Percentiles rank a stretch among this genome's conserved stretches.
Conservation (phyloP, 2,113 vertebrate species). For the Spea multiplicata region DNA sequence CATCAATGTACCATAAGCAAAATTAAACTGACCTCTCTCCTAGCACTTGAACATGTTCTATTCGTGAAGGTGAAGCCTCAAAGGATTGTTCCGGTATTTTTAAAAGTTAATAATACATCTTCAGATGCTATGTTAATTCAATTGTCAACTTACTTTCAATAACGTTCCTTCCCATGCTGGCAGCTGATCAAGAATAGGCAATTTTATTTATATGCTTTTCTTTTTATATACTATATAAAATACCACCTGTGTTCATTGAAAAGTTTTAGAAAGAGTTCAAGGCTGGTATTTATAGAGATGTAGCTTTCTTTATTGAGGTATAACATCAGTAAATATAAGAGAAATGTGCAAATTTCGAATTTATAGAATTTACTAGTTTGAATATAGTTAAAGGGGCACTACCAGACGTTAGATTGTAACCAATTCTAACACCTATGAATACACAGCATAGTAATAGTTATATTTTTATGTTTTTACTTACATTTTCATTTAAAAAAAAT, state of each 20-base stretch:
- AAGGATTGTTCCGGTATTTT: conserved; percentile 19
- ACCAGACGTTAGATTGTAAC: too few species aligned
- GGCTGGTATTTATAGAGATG: neutral
- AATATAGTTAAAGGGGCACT: too few species aligned
- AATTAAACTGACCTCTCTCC: conserved; percentile 63
- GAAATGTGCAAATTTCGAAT: too few species aligned
- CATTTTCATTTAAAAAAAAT: too few species aligned
- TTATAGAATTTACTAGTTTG: too few species aligned
- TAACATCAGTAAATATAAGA: too few species aligned
- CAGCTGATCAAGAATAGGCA: conserved; percentile 29
- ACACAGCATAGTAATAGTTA: too few species aligned
- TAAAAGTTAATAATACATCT: conserved; percentile 1
- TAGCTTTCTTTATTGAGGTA: neutral
- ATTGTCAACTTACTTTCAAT: conserved; percentile 36
- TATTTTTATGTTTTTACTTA: too few species aligned
- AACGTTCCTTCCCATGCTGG: conserved; percentile 18
- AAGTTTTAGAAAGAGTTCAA: neutral
- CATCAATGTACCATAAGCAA: conserved; percentile 53
- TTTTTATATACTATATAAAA: conserved; percentile 30
- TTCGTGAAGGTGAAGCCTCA: conserved; percentile 40
- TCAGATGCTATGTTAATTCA: conserved; percentile 18
- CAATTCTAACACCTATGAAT: too few species aligned
- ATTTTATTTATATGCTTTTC: conserved; percentile 25
- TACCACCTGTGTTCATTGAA: conserved; percentile 7
- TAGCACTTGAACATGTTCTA: conserved; percentile 51